These are phyloP conservation scores for Lasaia peninsularis DNA, from an alignment of 1,140 invertebrate genomes.

Conservation along the genomic window DNA sequence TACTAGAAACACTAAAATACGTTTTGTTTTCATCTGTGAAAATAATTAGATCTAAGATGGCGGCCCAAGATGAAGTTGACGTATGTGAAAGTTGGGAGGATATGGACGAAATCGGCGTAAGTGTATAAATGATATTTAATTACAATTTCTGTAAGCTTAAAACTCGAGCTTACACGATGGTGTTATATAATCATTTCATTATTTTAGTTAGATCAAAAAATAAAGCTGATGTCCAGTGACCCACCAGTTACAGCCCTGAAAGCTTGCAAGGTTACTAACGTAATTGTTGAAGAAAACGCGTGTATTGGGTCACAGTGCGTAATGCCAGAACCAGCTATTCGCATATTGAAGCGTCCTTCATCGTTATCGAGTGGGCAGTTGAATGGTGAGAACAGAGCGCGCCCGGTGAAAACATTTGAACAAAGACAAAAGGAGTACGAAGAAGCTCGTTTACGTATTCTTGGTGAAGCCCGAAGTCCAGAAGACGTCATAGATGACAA, in stretches of 20 bases:
- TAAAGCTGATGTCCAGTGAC: conserved; percentile 66
- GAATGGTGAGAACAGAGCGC: conserved; percentile 79
- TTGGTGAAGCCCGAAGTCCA: conserved; percentile 88
- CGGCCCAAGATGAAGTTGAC: conserved; percentile 76
- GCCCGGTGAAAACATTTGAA: conserved; percentile 90
- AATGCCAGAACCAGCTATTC: conserved; percentile 85
- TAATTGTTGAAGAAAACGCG: conserved; percentile 70
- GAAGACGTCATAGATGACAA: conserved; percentile 82
- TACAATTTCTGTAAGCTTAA: conserved; percentile 21
- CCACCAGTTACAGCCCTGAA: conserved; percentile 54
- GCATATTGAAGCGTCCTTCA: conserved; percentile 88
- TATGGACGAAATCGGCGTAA: conserved; percentile 83
- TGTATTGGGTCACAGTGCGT: conserved; percentile 73
- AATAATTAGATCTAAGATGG: conserved; percentile 61
- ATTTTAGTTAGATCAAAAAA: conserved; percentile 70
- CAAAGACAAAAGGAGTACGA: conserved; percentile 93
- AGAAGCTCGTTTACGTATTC: conserved; percentile 88
- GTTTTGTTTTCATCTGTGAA: not conserved
- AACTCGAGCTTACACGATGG: conserved; percentile 12
- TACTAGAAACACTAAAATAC: conserved; percentile 14
- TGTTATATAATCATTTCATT: conserved; percentile 33
- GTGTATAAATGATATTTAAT: conserved; percentile 46
- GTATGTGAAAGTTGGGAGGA: conserved; percentile 89
- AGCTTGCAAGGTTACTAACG: conserved; percentile 71
- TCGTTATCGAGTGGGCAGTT: conserved; percentile 51